Base-by-base conservation (phyloP, 2,797 vertebrate genomes). In the Falco concolor region DNA sequence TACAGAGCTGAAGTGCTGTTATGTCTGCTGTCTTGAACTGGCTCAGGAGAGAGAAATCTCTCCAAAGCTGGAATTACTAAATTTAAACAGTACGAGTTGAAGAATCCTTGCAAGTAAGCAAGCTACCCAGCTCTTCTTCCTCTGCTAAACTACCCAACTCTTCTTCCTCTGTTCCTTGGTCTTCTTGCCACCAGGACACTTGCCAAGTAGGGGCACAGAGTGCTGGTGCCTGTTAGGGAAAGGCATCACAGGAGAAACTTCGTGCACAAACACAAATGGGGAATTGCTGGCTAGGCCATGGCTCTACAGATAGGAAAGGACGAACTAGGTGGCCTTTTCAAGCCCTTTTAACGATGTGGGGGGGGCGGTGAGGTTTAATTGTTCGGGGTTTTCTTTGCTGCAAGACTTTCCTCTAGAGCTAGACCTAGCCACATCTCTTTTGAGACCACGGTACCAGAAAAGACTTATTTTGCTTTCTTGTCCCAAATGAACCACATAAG, bases 1-100 rank as follows among this genome's bases (percentile, higher is more conserved):
- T 79, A 59, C 82, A 88, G 70, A 76, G 65, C 40, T 75, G 73
- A 94, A 95, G 56, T 59, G 59, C 64, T 90, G 19, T 63, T 87
- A 61, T 13, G n/a, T 42, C 44, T 86, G 65, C 63, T 50, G 28
- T 44, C 84, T 65, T 86, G 79, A 91, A 57, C 45, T 22, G 54
- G 23, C 42, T 75, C 45, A 59, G 38, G 54, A 81, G 74, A 67
- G 45, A 86, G 53, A 88, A 88, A 38, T 68, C 34, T 80, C 59
- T 75, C 47, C 3, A 2, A 65, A 45, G 27, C 1, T 74, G 64
- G 30, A 54, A 79, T 64, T 63, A 28, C 2, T 32, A 17, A 20
- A 54, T 64, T 67, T 15, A 23, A 54, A 77, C 83, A 63, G 73
- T 25, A 49, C 0, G 1, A 61, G 16, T 10, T 27, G 18, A 78